These are phyloP conservation scores for Volucella zonaria DNA, from an alignment of 2,888 invertebrate species.

Conservation along the genomic window DNA sequence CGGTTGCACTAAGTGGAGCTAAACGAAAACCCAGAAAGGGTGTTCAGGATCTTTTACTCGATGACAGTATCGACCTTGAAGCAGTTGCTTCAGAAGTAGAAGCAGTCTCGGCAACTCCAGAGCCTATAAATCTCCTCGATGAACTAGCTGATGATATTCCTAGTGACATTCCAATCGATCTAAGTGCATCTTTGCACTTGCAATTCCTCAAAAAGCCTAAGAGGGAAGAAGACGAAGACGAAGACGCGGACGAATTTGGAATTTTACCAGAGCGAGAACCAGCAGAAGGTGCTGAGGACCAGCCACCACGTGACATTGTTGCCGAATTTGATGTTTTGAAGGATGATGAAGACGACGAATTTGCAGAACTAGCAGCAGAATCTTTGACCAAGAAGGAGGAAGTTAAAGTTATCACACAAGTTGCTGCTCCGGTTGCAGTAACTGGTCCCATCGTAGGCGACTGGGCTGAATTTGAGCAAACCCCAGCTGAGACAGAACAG, in stretches of 20 bases:
- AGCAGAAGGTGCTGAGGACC: conserved; percentile 75
- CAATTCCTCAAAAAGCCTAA: conserved; percentile 83
- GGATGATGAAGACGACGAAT: conserved; percentile 88
- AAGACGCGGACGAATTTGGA: conserved; percentile 75
- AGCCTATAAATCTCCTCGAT: conserved; percentile 88
- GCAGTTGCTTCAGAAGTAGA: conserved; percentile 80
- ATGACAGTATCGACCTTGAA: conserved; percentile 84
- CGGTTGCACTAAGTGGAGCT: conserved; percentile 83
- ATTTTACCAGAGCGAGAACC: conserved; percentile 68
- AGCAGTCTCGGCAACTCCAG: conserved; percentile 76
- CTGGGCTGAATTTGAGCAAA: conserved; percentile 88
- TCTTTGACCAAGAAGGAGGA: conserved; percentile 86
- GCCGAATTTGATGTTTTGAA: conserved; percentile 85
- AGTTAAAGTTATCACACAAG: conserved; percentile 80
- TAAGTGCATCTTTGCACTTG: conserved; percentile 87
- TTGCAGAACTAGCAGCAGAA: conserved; percentile 90
- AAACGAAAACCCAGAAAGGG: conserved; percentile 85
- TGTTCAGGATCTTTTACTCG: conserved; percentile 88
- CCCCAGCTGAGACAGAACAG: conserved; percentile 83
- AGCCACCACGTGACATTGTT: conserved; percentile 78
- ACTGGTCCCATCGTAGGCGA: conserved; percentile 83
- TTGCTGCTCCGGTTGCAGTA: conserved; percentile 82
- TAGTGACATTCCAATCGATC: conserved; percentile 87
- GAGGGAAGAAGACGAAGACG: conserved; percentile 77
- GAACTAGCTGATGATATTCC: conserved; percentile 88